Evolutionary conservation across 2,797 vertebrate species (phyloP).

Genomic region (Aphelocoma californica): DNA sequence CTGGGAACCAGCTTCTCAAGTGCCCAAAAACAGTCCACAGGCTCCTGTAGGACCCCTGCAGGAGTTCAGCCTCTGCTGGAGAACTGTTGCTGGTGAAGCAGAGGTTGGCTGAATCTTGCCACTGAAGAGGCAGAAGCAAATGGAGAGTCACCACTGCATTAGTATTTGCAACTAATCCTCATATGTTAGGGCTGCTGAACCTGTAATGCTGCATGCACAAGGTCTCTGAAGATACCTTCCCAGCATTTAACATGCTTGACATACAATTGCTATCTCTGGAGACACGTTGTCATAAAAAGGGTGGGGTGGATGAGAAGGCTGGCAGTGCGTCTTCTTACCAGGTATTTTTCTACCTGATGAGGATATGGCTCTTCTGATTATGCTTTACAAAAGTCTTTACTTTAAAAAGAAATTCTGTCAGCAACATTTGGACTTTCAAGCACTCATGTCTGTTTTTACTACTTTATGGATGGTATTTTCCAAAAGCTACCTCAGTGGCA

Average conservation of each 20-base stretch:
- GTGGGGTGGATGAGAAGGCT: background rate
- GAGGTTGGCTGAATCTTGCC: background rate
- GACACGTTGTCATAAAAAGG: background rate
- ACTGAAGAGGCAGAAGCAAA: background rate
- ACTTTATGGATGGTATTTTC: background rate
- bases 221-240: background rate
- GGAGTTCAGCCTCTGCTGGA: background rate
- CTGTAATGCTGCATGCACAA: background rate
- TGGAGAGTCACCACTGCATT: background rate
- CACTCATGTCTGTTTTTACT: background rate
- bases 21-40: background rate
- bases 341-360: background rate
- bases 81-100: background rate
- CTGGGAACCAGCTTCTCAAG: background rate
- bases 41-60: background rate
- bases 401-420: background rate
- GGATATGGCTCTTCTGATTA: background rate
- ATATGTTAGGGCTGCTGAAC: background rate
- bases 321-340: fast-evolving
- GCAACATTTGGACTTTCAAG: background rate
- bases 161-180: background rate
- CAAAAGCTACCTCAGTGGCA: background rate
- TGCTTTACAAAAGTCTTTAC: background rate
- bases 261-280: background rate
- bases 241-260: background rate